These are phyloP conservation scores for Autographa pulchrina DNA, from an alignment of 2,888 invertebrate species.

Conservation along the genomic window DNA sequence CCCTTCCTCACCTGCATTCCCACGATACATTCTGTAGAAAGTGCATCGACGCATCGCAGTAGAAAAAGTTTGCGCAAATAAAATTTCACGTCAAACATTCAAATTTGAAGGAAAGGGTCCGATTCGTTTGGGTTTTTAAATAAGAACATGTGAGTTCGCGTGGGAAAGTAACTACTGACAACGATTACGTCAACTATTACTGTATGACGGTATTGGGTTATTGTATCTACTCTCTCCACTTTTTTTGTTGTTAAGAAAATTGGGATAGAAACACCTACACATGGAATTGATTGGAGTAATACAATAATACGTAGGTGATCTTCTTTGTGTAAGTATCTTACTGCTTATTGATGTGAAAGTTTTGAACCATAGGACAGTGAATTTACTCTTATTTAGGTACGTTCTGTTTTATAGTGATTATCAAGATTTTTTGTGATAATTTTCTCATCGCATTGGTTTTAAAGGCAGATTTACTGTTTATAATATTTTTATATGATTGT, in stretches of 20 bases:
- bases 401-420: neutral
- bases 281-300: slow-evolving; percentile 27
- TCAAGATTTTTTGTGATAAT: too few species aligned
- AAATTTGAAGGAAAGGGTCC: slow-evolving; percentile 81
- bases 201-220: slow-evolving; percentile 28
- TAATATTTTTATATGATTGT: too few species aligned
- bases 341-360: neutral
- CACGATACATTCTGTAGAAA: slow-evolving; percentile 84
- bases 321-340: neutral
- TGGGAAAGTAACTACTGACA: slow-evolving; percentile 75
- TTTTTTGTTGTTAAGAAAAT: slow-evolving; percentile 22
- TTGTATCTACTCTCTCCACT: slow-evolving; percentile 32
- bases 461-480: too few species aligned
- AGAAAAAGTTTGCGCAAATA: slow-evolving; percentile 86
- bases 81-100: slow-evolving; percentile 83
- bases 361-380: neutral
- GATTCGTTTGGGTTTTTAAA: slow-evolving; percentile 74
- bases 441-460: too few species aligned
- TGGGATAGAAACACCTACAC: slow-evolving; percentile 23
- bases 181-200: slow-evolving; percentile 61
- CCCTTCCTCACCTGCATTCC: slow-evolving; percentile 89
- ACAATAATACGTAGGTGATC: slow-evolving; percentile 10
- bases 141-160: slow-evolving; percentile 73
- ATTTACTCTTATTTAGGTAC: neutral
- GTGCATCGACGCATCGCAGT: slow-evolving; percentile 72